A percentile compares a stretch with the other conserved stretches of the same genome.
These are phyloP conservation scores for Tachuris rubrigastra DNA, from an alignment of 2,113 vertebrate species.

Conservation along the genomic window DNA sequence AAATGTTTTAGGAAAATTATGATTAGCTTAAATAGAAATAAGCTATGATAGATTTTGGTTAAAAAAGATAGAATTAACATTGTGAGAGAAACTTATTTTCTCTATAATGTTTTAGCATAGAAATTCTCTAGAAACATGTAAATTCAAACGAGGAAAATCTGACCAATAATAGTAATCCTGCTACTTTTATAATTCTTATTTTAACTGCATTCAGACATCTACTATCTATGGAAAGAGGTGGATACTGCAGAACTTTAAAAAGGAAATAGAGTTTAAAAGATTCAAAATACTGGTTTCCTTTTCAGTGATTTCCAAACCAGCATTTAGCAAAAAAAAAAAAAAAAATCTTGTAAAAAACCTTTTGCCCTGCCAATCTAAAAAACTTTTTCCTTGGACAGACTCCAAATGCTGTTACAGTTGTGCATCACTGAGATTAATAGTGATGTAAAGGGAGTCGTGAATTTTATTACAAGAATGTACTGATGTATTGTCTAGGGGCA, in stretches of 20 bases:
- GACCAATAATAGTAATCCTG: not conserved
- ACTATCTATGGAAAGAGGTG: not conserved
- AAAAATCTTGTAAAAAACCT: not conserved
- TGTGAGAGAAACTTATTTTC: not conserved
- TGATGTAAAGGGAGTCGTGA: conserved; percentile 28
- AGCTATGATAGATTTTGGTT: not conserved
- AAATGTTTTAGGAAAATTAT: not conserved
- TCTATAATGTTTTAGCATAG: not conserved
- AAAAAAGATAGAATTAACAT: not conserved
- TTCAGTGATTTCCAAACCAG: not conserved
- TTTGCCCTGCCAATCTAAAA: not conserved
- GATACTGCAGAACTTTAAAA: not conserved
- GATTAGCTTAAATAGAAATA: not conserved
- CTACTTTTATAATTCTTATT: not conserved
- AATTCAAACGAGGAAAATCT: not conserved
- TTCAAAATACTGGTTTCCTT: not conserved
- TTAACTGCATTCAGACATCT: not conserved
- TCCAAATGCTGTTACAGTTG: conserved; percentile 48
- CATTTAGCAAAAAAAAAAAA: not conserved
- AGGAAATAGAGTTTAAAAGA: not conserved
- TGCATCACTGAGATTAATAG: conserved; percentile 27
- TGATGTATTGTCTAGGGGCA: not conserved
- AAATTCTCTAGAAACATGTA: not conserved
- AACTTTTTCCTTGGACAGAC: not conserved
- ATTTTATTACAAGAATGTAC: not conserved